Conservation (phyloP, 2,797 vertebrate genomes). For the Rhinophrynus dorsalis region DNA sequence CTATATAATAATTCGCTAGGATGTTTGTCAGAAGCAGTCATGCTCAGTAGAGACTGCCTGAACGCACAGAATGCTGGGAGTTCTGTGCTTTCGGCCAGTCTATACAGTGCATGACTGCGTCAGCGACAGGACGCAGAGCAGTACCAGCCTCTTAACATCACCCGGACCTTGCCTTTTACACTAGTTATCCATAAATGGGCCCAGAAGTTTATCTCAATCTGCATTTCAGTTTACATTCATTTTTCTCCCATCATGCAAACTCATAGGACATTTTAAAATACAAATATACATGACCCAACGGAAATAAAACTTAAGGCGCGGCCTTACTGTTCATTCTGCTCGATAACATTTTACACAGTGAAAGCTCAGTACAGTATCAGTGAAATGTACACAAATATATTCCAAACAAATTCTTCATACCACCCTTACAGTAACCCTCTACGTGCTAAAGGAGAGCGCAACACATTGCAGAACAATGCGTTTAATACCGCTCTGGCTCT, state of each 20-base stretch:
- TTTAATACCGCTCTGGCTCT: too few relatives aligned
- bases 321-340: slow-evolving; percentile 62
- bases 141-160: too few relatives aligned
- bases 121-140: too few relatives aligned
- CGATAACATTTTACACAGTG: slow-evolving; percentile 64
- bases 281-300: slow-evolving; percentile 68
- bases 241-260: slow-evolving; percentile 53
- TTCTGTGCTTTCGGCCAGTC: too few relatives aligned
- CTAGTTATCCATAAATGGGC: neutral
- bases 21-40: too few relatives aligned
- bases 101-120: too few relatives aligned
- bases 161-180: too few relatives aligned
- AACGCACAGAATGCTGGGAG: too few relatives aligned
- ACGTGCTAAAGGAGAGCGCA: too few relatives aligned
- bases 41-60: too few relatives aligned
- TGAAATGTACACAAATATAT: slow-evolving; percentile 55
- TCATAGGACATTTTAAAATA: slow-evolving; percentile 59
- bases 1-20: too few relatives aligned
- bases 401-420: neutral
- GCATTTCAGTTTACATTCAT: slow-evolving; percentile 50
- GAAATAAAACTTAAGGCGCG: slow-evolving; percentile 66
- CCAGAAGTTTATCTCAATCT: neutral
- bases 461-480: too few relatives aligned
- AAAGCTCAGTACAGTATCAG: slow-evolving; percentile 62
- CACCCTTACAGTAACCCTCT: neutral